phyloP scores from a whole-genome alignment of 2,888 invertebrate species.

The Plebejus melissa region DNA sequence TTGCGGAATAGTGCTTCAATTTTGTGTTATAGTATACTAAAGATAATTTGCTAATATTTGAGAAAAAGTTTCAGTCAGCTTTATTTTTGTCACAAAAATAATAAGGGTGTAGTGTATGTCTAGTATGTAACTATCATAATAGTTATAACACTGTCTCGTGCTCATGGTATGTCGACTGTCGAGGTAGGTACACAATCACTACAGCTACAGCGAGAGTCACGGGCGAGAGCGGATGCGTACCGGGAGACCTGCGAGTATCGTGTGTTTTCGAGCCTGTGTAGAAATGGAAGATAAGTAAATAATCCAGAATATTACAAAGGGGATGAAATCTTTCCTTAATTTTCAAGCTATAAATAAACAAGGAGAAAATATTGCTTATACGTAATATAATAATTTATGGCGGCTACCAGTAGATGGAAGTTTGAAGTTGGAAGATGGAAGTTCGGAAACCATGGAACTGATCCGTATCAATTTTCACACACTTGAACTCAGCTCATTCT shows the following conservation, averaged over 20 bases:
- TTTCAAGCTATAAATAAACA: neutral
- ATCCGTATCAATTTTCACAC: constrained; percentile 7
- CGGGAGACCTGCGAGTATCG: too few relatives aligned
- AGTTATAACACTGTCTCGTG: too few relatives aligned
- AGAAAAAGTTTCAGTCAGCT: neutral
- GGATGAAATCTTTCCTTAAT: neutral
- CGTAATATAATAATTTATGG: too few relatives aligned
- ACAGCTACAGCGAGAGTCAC: too few relatives aligned
- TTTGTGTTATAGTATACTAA: constrained; percentile 11
- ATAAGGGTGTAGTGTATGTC: neutral
- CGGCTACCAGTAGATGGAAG: neutral
- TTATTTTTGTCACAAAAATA: neutral
- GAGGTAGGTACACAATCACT: too few relatives aligned
- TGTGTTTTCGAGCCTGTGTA: too few relatives aligned
- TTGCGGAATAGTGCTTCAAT: constrained; percentile 5
- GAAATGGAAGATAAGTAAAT: too few relatives aligned
- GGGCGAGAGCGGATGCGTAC: too few relatives aligned
- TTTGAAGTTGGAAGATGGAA: neutral
- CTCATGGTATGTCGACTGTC: too few relatives aligned
- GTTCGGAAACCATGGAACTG: neutral
- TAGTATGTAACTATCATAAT: too few relatives aligned
- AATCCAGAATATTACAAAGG: neutral
- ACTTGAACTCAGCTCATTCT: neutral
- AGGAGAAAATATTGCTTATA: neutral
- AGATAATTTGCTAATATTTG: constrained; percentile 11